phyloP scores from a whole-genome alignment of 2,113 vertebrate species.

The Scalopus aquaticus region DNA sequence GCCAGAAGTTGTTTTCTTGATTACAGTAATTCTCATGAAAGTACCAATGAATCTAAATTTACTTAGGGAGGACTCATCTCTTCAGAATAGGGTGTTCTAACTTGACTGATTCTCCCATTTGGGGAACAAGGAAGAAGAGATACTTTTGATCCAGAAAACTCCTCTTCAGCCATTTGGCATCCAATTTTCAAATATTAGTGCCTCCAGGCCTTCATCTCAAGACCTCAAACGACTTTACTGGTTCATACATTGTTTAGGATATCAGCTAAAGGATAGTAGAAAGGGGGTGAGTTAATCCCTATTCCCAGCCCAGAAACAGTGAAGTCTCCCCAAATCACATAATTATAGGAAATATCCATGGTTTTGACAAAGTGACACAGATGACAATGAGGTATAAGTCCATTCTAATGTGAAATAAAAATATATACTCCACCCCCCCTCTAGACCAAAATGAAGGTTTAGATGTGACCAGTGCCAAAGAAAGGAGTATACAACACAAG shows the following conservation, averaged over 20 bases:
- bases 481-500: background rate
- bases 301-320: background rate
- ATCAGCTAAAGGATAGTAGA: background rate
- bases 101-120: background rate
- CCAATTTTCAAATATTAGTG: background rate
- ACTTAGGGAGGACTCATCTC: background rate
- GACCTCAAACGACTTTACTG: background rate
- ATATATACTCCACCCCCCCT: background rate
- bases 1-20: background rate
- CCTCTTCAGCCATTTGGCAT: background rate
- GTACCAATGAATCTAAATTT: background rate
- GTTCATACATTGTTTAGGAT: background rate
- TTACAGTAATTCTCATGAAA: conserved; percentile 40
- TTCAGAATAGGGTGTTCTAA: background rate
- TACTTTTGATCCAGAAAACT: background rate
- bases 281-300: background rate
- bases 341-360: background rate
- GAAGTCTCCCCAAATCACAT: background rate
- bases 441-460: background rate
- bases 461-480: background rate
- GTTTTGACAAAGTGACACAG: background rate
- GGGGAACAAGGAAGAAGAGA: background rate
- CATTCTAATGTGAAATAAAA: background rate
- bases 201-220: background rate
- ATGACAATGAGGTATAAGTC: background rate